Base-by-base conservation (phyloP, 1,140 invertebrate species). In the Drosophila rufa region DNA sequence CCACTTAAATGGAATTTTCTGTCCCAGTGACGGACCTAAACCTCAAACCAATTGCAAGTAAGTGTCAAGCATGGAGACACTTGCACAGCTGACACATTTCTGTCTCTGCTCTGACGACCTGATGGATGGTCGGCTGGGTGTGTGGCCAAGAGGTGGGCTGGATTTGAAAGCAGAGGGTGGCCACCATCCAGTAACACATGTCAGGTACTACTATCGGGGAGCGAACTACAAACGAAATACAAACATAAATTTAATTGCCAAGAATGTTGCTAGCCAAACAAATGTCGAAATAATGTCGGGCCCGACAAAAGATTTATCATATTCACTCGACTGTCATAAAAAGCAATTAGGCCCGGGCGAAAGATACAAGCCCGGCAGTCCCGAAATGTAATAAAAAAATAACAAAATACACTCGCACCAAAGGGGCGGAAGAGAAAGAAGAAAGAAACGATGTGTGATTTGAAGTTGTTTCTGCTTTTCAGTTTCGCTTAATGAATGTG, bases 271-370 rank as follows among this genome's bases (percentile, higher is more conserved):
- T 78, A 81, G 68, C 75, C 65, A 71, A 83, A 89, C 85, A 89
- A 90, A 89, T 89, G 85, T 89, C 69, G 84, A 90, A 89, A 87
- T 87, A 84, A 90, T 87, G 85, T 89, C 75, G 81, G 55, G 83
- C 65, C 46, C 77, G 62, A 58, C 57, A 74, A 80, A 80, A 89
- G 81, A 89, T 89, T 90, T 84, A 89, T 89, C 85, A 89, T 89
- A 90, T 89, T 89, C 84, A 90, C 61, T 90, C 84, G 80, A 89
- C 85, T 89, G 84, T 89, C 84, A 89, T 89, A 89, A 90, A 89
- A 89, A 89, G 84, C 85, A 89, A 89, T 89, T 89, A 89, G 84
- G 80, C 85, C 68, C 51, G 56, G 69, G 77, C 77, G 80, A 62
- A 77, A 84, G 77, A 87, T 87, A 89, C 83, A 73, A 59, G 81